These are phyloP conservation scores for Drosophila basisetae DNA, from an alignment of 2,888 invertebrate genomes.

Conservation along the genomic window DNA sequence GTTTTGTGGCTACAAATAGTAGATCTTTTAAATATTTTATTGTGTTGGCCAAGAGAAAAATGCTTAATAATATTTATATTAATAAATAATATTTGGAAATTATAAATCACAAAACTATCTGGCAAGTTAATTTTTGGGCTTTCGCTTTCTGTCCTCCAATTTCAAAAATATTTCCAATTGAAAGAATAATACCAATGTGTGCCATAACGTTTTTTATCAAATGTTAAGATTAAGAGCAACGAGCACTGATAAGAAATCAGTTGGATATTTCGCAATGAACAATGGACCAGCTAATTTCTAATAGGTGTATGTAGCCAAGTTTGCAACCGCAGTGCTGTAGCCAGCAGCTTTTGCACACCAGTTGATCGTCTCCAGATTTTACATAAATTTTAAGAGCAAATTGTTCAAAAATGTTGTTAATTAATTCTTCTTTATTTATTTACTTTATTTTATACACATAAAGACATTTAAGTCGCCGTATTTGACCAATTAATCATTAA, in stretches of 20 bases:
- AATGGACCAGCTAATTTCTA: background rate
- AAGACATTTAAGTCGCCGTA: background rate
- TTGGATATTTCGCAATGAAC: background rate
- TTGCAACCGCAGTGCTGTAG: conserved; percentile 31
- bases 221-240: background rate
- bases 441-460: background rate
- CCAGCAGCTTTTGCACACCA: conserved; percentile 33
- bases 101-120: background rate
- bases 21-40: background rate
- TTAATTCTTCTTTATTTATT: conserved; percentile 7
- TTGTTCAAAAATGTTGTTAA: background rate
- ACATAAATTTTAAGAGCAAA: background rate
- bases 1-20: background rate
- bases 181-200: background rate
- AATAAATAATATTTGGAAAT: background rate
- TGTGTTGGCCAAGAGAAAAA: background rate
- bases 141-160: background rate
- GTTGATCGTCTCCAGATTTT: background rate
- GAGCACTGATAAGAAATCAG: background rate
- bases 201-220: background rate
- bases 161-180: background rate
- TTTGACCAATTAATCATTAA: conserved; percentile 2
- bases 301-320: conserved; percentile 18
- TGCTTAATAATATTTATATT: background rate
- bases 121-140: background rate